Percentiles rank a stretch among this genome's conserved stretches.
These are phyloP conservation scores for Somateria mollissima DNA, from an alignment of 2,797 vertebrate species.

Conservation along the genomic window DNA sequence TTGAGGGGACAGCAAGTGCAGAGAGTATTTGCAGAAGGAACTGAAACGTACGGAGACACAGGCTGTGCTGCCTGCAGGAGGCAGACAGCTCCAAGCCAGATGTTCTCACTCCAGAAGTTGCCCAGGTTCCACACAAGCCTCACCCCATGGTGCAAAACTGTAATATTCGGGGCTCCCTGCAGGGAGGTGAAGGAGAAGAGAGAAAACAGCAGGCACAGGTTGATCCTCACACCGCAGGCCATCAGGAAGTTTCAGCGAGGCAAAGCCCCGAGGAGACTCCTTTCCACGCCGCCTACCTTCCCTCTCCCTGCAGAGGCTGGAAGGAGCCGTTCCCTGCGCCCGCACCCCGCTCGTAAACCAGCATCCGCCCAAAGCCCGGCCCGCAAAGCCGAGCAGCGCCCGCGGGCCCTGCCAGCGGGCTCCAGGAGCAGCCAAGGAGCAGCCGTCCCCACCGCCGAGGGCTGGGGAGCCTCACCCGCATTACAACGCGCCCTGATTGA, in stretches of 20 bases:
- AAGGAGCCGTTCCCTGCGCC: not conserved
- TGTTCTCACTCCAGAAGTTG: conserved; percentile 58
- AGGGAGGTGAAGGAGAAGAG: not conserved
- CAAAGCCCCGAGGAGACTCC: not conserved
- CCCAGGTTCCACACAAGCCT: conserved; percentile 50
- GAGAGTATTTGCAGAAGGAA: not conserved
- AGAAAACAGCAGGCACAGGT: not conserved
- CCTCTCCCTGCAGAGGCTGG: not conserved
- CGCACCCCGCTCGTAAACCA: not conserved
- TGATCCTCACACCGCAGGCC: not conserved
- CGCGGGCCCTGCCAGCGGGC: not conserved
- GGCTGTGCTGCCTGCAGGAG: not conserved
- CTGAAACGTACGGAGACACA: not conserved
- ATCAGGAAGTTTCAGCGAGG: not conserved
- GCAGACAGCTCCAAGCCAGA: conserved; percentile 62
- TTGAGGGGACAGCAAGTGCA: not conserved
- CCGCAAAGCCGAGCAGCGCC: not conserved
- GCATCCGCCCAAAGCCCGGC: not conserved
- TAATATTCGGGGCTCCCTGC: not conserved
- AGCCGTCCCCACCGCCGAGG: not conserved
- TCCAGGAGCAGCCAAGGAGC: not conserved
- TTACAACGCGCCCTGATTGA: conserved; percentile 46
- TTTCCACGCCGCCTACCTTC: not conserved
- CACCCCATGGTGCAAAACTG: conserved; percentile 57
- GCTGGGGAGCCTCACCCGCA: conserved; percentile 15